Base-by-base conservation (phyloP, 2,888 invertebrate species). In the Enchytraeus crypticus region DNA sequence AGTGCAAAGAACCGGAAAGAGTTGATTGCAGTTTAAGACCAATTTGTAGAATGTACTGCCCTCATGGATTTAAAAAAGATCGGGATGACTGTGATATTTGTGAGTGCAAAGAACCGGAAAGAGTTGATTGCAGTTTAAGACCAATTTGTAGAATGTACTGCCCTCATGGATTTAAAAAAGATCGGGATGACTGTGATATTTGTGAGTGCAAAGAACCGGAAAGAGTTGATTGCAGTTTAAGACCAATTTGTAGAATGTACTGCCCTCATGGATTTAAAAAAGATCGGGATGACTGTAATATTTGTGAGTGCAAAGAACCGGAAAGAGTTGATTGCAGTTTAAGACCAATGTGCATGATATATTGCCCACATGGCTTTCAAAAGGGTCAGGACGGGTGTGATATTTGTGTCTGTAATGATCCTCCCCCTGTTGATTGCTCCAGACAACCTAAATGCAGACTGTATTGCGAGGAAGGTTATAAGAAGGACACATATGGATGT, bases 341-440 rank as follows among this genome's bases (percentile, higher is more conserved):
- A 57, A 33, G 51, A 53, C 38, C 60, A 56, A 46, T 47, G 58
- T 66, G 66, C 34, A 18, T 18, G 18, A 62, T 62, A 60, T 51
- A 60, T 43, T 66, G 66, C 33, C 29, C 30, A 27, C 45, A 60
- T 49, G 66, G 66, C 5, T 66, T 62, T 53, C 23, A 60, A 55
- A 59, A 51, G 43, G 66, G 64, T 43, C 47, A 33, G 18, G 56
- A 62, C 3, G 66, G 64, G 32, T 66, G 66, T 53, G 60, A 62
- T 27, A 43, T 55, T 3, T 66, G 66, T 47, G n/a, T 27, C 8
- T 66, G 65, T 21, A 53, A 21, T 26, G 55, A 55, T 5, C 47
- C 55, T 29, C n/a, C 38, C 29, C 45, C 27, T 21, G 57, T 46
- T 23, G n/a, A 33, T 8, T 51, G 53, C 27, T 21, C 53, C 4